A percentile compares a stretch with the other conserved stretches of the same genome.
Evolutionary conservation across 2,888 invertebrate species (phyloP).

Genomic region (Eudasyphora cyanicolor): DNA sequence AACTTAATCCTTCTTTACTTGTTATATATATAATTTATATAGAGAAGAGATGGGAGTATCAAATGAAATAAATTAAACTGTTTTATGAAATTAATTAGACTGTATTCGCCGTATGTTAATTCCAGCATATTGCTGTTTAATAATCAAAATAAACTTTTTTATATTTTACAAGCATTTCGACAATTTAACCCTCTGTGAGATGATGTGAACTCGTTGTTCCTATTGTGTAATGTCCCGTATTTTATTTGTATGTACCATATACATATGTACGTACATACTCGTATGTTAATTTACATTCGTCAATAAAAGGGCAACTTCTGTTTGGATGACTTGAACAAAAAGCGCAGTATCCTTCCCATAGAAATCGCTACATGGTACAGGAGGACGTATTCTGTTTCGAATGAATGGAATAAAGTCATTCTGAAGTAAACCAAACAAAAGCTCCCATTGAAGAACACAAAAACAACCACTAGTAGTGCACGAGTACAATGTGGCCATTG

Average conservation of each 20-base stretch:
- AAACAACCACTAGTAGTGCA: slow-evolving; percentile 1
- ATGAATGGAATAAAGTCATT: slow-evolving; percentile 7
- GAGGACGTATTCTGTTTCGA: background rate
- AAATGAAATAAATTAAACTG: too few relatives aligned
- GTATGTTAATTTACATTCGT: background rate
- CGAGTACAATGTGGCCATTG: slow-evolving; percentile 19
- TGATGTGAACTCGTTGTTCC: too few relatives aligned
- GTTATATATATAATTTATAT: too few relatives aligned
- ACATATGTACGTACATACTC: background rate
- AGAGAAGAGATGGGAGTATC: too few relatives aligned
- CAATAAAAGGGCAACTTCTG: background rate
- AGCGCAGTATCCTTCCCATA: background rate
- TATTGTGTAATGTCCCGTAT: too few relatives aligned
- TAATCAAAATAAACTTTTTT: too few relatives aligned
- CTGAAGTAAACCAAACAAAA: slow-evolving; percentile 5
- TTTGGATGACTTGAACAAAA: background rate
- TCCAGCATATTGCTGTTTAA: too few relatives aligned
- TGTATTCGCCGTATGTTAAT: too few relatives aligned
- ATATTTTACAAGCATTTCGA: too few relatives aligned
- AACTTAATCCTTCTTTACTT: too few relatives aligned
- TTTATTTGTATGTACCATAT: background rate
- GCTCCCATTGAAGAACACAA: background rate
- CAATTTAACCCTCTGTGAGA: too few relatives aligned
- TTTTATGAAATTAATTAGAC: too few relatives aligned
- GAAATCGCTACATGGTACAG: slow-evolving; percentile 16